phyloP scores from a whole-genome alignment of 2,888 invertebrate genomes.

The Chalcosyrphus nemorum region DNA sequence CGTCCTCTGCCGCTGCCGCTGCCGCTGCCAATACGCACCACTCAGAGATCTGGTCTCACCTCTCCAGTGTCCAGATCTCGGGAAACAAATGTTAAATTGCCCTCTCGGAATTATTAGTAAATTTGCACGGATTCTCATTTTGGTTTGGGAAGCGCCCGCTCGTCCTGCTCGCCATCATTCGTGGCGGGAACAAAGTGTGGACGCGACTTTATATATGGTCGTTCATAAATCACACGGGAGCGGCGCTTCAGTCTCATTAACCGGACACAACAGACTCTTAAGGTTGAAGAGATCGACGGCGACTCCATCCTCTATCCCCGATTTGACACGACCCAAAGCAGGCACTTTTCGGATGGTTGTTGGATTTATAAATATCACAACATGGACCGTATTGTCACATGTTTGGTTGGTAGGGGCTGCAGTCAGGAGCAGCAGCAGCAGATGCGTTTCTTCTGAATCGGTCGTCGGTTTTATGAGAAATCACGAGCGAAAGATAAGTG shows the following conservation, averaged over 20 bases:
- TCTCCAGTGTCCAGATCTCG: conserved; percentile 12
- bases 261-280: conserved; percentile 51
- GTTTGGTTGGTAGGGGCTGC: too few relatives aligned
- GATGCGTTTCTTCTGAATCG: conserved; percentile 56
- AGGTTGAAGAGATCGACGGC: conserved; percentile 25
- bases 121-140: conserved; percentile 68
- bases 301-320: neutral
- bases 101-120: conserved; percentile 70
- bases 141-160: conserved; percentile 25
- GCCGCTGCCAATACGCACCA: conserved; percentile 59
- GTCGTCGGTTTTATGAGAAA: conserved; percentile 51
- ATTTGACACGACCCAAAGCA: conserved; percentile 39
- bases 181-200: conserved; percentile 66
- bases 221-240: conserved; percentile 68
- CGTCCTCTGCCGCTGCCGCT: conserved; percentile 56
- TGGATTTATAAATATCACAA: conserved; percentile 62
- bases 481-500: conserved; percentile 67
- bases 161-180: conserved; percentile 15
- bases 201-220: conserved; percentile 62
- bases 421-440: neutral
- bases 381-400: conserved; percentile 59
- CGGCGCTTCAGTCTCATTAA: conserved; percentile 69
- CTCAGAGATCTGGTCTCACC: conserved; percentile 34
- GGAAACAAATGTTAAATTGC: conserved; percentile 70
- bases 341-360: conserved; percentile 3